Evolutionary conservation across 2,113 vertebrate genomes (phyloP), one percentile per base, ranked within the genome.

Genomic region (Gorilla gorilla): DNA sequence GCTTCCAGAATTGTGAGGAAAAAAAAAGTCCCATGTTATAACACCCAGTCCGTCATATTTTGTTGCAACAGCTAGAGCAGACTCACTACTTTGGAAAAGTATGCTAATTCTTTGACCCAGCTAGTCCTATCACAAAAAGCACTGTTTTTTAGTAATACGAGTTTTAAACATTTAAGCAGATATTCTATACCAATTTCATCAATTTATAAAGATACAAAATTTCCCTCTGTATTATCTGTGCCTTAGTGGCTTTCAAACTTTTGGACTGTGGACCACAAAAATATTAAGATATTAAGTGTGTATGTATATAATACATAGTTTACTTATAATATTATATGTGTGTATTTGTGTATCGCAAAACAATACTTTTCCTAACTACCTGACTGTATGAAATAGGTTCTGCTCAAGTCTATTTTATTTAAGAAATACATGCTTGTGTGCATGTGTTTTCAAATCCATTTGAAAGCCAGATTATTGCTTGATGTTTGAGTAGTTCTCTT

Each of bases 341-440:
- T 61, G n/a, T 75, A 45, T 72, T 72, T 38, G 27, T 76, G 13
- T 12, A 22, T 43, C 17, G 75, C 55, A 66, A 68, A 75, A 57
- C 30, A 48, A 68, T 40, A n/a, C 16, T 64, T 61, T 72, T 92
- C 27, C 59, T 68, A 76, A 80, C 20, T 32, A 40, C 68, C 73
- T 79, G 78, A 89, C n/a, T 82, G 35, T 30, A 66, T 27, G 61
- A 27, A 5, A 72, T 55, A 57, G 43, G 27, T n/a, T 93, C 22
- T 80, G 57, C 52, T 87, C n/a, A 66, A 38, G 40, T 89, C 5
- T 70, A n/a, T 72, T 86, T 95, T 89, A 89, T 38, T 78, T 52
- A 83, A 83, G 48, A 73, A 90, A 84, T 43, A 52, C 55, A 90
- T 86, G 35, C 13, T 32, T 64, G 20, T 30, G 3, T 84, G 40